Evolutionary conservation across 2,113 vertebrate species (phyloP), one percentile per base, ranked within the genome.

Genomic region (Noturus placidus): DNA sequence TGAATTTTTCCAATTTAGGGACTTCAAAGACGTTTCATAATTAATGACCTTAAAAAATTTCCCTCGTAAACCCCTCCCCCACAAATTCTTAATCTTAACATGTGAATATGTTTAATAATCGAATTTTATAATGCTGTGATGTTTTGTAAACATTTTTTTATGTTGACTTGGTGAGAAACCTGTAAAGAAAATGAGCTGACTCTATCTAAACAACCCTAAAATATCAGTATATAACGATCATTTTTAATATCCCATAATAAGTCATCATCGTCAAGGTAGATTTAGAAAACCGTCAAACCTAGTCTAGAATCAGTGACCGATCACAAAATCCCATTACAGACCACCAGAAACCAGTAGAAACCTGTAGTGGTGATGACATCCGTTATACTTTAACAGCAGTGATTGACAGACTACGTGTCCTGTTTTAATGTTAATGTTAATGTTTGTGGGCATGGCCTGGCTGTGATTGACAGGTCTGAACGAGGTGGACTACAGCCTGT

Each of bases 401-500:
- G 27, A 20, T 57, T 10, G 17, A 59, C 19, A 25, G 80, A 15
- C 14, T n/a, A 14, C 5, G 25, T 13, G 30, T 59, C 9, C 50
- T 33, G 50, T 33, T 46, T 46, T 46, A 46, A 38, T 46, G 11
- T 6, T 65, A 33, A 9, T 13, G 46, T 42, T 79, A 52, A 42
- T 46, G 30, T 9, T 10, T 15, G 46, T 78, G n/a, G 25, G 25
- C 20, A 35, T 63, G 22, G 46, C 46, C 13, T 83, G 65, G 14
- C 85, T 83, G 38, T 92, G 67, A 89, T 15, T 89, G 88, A 5
- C 90, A 99, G 98, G 98, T 91, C 94, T 99, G 90, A 99, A 97
- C 84, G 98, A 99, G 81, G 98, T 99, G 92, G 97, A 99, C 93
- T 99, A 99, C 92, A 97, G 93, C 88, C 95, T 97, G 89, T 99